Conservation (phyloP, 2,888 invertebrate species). For the Cactoblastis cactorum region DNA sequence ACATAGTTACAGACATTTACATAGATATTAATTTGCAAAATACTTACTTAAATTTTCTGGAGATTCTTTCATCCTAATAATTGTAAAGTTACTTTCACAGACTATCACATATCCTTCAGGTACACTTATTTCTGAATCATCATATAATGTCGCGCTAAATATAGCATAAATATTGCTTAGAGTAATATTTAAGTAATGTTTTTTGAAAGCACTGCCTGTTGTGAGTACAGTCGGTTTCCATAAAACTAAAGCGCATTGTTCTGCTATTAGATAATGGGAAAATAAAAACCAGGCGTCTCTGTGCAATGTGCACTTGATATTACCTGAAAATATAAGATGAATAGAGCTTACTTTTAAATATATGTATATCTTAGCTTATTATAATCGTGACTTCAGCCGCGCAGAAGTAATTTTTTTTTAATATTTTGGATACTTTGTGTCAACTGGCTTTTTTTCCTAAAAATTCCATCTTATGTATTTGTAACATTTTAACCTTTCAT, state of each 20-base stretch:
- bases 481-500: no score
- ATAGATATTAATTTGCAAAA: no score
- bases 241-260: slow-evolving; percentile 59
- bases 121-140: slow-evolving; percentile 37
- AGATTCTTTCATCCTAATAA: slow-evolving; percentile 47
- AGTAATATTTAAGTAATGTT: slow-evolving; percentile 69
- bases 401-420: no score
- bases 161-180: slow-evolving; percentile 62
- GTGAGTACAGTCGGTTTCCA: slow-evolving; percentile 68
- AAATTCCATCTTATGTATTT: no score
- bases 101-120: slow-evolving; percentile 49
- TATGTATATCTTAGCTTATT: no score
- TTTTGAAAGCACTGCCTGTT: slow-evolving; percentile 65
- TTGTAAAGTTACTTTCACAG: slow-evolving; percentile 50
- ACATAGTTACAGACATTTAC: no score
- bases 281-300: slow-evolving; percentile 71
- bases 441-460: no score
- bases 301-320: slow-evolving; percentile 68
- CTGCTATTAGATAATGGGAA: slow-evolving; percentile 60
- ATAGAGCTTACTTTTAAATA: no score
- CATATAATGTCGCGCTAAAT: slow-evolving; percentile 53
- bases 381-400: no score
- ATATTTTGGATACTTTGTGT: no score
- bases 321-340: slow-evolving; percentile 49
- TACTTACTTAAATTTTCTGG: slow-evolving; percentile 40